Evolutionary conservation across 2,797 vertebrate genomes (phyloP).

Genomic region (Siniperca obscura): DNA sequence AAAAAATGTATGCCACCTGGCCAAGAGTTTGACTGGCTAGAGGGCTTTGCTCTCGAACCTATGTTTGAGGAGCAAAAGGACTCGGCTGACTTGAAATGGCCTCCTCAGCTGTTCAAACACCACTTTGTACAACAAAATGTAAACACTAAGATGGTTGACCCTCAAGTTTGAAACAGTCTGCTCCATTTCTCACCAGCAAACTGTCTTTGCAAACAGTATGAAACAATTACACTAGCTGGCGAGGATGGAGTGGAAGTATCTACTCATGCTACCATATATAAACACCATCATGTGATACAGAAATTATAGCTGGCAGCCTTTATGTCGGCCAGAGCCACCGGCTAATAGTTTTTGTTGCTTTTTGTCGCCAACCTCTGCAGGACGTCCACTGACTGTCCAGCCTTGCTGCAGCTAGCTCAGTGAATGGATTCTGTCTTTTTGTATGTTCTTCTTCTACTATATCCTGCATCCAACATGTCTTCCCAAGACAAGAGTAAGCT

Average conservation of each 20-base stretch:
- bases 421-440: neutral
- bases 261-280: constrained; percentile 1
- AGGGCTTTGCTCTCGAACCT: constrained; percentile 25
- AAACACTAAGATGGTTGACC: constrained; percentile 11
- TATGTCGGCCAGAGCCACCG: neutral
- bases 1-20: neutral
- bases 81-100: constrained; percentile 10
- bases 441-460: neutral
- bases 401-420: neutral
- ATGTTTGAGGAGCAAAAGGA: constrained; percentile 15
- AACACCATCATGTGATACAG: constrained; percentile 1
- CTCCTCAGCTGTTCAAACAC: constrained; percentile 21
- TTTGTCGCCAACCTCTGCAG: neutral
- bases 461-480: neutral
- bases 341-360: neutral
- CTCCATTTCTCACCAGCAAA: constrained; percentile 3
- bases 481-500: neutral
- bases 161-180: constrained; percentile 23
- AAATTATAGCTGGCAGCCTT: neutral
- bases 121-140: constrained; percentile 28
- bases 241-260: constrained; percentile 2
- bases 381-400: neutral
- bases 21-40: neutral
- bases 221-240: constrained; percentile 10
- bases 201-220: constrained; percentile 8